Evolutionary conservation across 2,113 vertebrate genomes (phyloP).

Genomic region (Isichthys henryi): DNA sequence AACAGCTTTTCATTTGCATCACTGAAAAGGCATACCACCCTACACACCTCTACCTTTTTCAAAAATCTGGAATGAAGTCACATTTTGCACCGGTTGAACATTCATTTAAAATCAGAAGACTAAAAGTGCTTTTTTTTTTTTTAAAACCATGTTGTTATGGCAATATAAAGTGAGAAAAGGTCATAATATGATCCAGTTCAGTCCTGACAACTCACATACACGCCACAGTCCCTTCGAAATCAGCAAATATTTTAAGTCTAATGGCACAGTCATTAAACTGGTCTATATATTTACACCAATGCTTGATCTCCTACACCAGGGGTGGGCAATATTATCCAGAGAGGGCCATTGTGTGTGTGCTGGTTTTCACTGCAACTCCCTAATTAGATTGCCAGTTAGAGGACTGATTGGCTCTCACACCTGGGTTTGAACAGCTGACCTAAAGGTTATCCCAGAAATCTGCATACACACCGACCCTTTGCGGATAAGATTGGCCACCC

Average conservation of each 20-base stretch:
- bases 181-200: neutral
- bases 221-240: neutral
- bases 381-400: neutral
- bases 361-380: neutral
- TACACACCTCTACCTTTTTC: neutral
- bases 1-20: neutral
- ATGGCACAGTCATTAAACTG: neutral
- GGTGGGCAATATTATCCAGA: neutral
- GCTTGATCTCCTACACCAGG: neutral
- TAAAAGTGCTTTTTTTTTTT: slow-evolving; percentile 10
- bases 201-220: neutral
- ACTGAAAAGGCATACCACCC: neutral
- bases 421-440: neutral
- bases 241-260: neutral
- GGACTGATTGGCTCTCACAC: neutral
- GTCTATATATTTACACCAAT: slow-evolving; percentile 4
- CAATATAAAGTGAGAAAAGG: neutral
- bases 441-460: neutral
- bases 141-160: neutral
- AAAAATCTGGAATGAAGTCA: neutral
- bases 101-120: neutral
- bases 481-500: neutral
- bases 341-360: neutral
- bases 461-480: neutral
- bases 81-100: slow-evolving; percentile 3